Conservation (phyloP, 2,888 invertebrate genomes). For the Leptinotarsa juncta region DNA sequence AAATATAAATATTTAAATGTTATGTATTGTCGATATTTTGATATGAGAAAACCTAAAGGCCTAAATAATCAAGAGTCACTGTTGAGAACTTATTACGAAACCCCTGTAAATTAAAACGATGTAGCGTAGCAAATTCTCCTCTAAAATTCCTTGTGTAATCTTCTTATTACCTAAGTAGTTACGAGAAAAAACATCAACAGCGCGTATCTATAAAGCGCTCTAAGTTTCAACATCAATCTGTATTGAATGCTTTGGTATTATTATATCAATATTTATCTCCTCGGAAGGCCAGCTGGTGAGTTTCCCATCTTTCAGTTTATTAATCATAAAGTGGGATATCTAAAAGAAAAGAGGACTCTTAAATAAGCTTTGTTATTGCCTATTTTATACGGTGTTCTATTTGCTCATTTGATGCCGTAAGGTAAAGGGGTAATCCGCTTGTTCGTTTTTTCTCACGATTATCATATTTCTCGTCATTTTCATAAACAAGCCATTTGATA, state of each 20-base stretch:
- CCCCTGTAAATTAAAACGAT: constrained; percentile 14
- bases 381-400: constrained; percentile 22
- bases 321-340: constrained; percentile 55
- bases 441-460: constrained; percentile 7
- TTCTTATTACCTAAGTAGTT: constrained; percentile 52
- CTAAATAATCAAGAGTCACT: background rate
- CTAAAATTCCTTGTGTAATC: constrained; percentile 45
- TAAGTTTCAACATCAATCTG: constrained; percentile 46
- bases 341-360: constrained; percentile 41
- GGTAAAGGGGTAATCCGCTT: constrained; percentile 7
- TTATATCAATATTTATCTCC: constrained; percentile 57
- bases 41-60: too few relatives aligned
- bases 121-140: constrained; percentile 34
- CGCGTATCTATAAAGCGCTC: constrained; percentile 49
- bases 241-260: constrained; percentile 47
- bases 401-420: constrained; percentile 18
- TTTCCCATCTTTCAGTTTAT: constrained; percentile 58
- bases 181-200: constrained; percentile 51
- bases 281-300: constrained; percentile 52
- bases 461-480: constrained; percentile 11
- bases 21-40: too few relatives aligned
- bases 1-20: too few relatives aligned
- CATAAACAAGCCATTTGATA: constrained; percentile 8
- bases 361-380: constrained; percentile 38
- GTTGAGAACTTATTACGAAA: background rate